A percentile compares a stretch with the other conserved stretches of the same genome.
These are phyloP conservation scores for Microcaecilia unicolor DNA, from an alignment of 2,797 vertebrate species.

Conservation along the genomic window DNA sequence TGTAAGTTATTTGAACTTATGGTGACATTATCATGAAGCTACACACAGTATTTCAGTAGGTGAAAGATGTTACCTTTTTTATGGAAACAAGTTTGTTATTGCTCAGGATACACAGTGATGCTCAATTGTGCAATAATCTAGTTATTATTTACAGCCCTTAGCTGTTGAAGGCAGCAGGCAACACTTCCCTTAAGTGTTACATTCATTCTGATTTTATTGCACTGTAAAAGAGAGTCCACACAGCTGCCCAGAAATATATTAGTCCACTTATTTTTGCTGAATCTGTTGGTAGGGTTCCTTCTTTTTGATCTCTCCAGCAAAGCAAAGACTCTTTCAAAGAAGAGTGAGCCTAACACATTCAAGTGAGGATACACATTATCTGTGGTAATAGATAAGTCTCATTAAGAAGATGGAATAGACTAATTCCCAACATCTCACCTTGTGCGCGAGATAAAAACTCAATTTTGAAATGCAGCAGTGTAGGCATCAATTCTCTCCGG, in stretches of 20 bases:
- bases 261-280: constrained; percentile 1
- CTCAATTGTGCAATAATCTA: not conserved
- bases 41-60: constrained; percentile 2
- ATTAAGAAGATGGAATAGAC: constrained; percentile 18
- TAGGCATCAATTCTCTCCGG: constrained; percentile 1
- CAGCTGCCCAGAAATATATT: not conserved
- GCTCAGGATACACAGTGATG: not conserved
- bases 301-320: constrained; percentile 3
- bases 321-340: accelerated
- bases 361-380: constrained; percentile 21
- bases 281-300: not conserved
- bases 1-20: constrained; percentile 11
- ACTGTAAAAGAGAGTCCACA: no score
- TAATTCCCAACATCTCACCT: constrained; percentile 17
- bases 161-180: not conserved
- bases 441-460: not conserved
- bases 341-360: constrained; percentile 5
- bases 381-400: constrained; percentile 23
- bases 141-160: not conserved
- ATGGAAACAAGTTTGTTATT: not conserved
- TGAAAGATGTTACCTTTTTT: no score
- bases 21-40: constrained; percentile 5
- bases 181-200: not conserved
- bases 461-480: constrained; percentile 4
- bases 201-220: not conserved